Evolutionary conservation across 2,797 vertebrate genomes (phyloP).

Genomic region (Falco novaeseelandiae): DNA sequence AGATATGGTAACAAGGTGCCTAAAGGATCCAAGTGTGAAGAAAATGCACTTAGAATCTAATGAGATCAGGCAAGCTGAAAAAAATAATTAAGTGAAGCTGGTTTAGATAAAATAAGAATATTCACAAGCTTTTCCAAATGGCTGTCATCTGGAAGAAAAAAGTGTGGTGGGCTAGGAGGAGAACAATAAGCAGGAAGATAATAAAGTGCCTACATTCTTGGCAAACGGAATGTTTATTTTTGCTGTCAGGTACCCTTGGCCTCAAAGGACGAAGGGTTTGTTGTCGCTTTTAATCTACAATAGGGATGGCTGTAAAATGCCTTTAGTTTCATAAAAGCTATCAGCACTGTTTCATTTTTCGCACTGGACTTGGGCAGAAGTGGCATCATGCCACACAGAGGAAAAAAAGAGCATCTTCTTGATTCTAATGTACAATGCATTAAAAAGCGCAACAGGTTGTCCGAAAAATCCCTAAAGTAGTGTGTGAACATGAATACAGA

Average conservation of each 20-base stretch:
- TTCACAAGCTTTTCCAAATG: not conserved
- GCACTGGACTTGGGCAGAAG: not conserved
- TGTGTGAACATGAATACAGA: not conserved
- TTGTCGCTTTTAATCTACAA: not conserved
- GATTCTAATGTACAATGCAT: not conserved
- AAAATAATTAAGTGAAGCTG: not conserved
- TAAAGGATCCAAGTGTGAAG: not conserved
- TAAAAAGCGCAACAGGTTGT: not conserved
- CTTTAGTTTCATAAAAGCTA: not conserved
- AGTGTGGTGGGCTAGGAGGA: rapidly evolving
- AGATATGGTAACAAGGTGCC: not conserved
- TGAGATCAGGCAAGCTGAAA: not conserved
- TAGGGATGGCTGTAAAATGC: not conserved
- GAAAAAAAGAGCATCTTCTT: not conserved
- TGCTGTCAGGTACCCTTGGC: not conserved
- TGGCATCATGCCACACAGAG: not conserved
- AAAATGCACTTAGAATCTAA: not conserved
- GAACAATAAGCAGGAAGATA: not conserved
- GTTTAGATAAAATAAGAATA: not conserved
- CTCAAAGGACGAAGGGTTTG: not conserved
- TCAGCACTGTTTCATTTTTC: not conserved
- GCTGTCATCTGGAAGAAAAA: not conserved
- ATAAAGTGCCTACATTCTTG: not conserved
- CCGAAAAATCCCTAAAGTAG: not conserved
- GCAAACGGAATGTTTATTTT: not conserved